Evolutionary conservation across 2,797 vertebrate genomes (phyloP).

Genomic region (Cynodonichthys magdalenae): DNA sequence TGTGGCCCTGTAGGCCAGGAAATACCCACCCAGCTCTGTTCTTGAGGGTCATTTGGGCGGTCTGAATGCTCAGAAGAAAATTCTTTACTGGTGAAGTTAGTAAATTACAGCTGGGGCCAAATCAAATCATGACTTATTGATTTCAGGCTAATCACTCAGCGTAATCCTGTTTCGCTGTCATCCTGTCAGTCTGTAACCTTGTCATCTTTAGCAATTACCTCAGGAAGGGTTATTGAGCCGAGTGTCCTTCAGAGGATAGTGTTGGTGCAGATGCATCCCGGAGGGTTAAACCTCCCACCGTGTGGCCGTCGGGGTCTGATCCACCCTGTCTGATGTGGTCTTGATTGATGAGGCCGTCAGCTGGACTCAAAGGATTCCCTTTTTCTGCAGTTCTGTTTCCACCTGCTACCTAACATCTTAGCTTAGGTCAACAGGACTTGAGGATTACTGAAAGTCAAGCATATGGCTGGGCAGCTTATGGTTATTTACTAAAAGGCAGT

Average conservation of each 20-base stretch:
- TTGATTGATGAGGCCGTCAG: slow-evolving; percentile 68
- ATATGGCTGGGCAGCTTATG: slow-evolving; percentile 54
- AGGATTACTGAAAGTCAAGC: slow-evolving; percentile 66
- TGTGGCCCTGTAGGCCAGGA: too few relatives aligned
- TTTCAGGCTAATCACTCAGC: slow-evolving; percentile 67
- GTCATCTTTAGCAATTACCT: slow-evolving; percentile 55
- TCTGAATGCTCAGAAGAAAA: slow-evolving; percentile 2
- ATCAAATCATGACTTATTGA: slow-evolving; percentile 72
- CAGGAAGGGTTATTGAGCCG: slow-evolving; percentile 57
- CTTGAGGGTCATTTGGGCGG: background rate
- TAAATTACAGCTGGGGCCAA: slow-evolving; percentile 32
- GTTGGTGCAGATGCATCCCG: slow-evolving; percentile 33
- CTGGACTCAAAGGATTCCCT: slow-evolving; percentile 61
- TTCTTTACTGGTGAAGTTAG: slow-evolving; percentile 21
- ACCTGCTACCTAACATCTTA: slow-evolving; percentile 60
- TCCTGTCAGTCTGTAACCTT: slow-evolving; percentile 47
- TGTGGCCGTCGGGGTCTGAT: slow-evolving; percentile 61
- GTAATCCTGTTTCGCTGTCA: slow-evolving; percentile 71
- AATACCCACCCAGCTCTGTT: too few relatives aligned
- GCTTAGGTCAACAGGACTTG: slow-evolving; percentile 46
- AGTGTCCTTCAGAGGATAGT: slow-evolving; percentile 57
- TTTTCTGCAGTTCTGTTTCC: slow-evolving; percentile 35
- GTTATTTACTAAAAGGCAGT: slow-evolving; percentile 11
- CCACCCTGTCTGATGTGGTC: slow-evolving; percentile 58
- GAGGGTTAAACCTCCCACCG: slow-evolving; percentile 69